These are phyloP conservation scores for Lutjanus erythropterus DNA, from an alignment of 2,113 vertebrate genomes.

Conservation along the genomic window DNA sequence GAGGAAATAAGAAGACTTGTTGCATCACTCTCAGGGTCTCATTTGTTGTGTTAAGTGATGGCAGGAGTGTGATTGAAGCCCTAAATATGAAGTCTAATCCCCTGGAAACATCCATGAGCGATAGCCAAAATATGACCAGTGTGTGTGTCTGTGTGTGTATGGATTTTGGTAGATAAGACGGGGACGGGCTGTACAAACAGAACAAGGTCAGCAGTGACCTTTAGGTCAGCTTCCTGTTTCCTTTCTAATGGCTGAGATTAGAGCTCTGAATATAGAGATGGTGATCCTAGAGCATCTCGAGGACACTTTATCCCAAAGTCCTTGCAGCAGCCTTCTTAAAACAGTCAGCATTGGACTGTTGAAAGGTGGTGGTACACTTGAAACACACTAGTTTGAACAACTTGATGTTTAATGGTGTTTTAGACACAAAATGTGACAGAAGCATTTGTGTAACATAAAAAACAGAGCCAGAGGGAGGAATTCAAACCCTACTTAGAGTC, in stretches of 20 bases:
- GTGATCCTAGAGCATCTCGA: conserved; percentile 63
- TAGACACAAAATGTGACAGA: not conserved
- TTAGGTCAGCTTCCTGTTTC: conserved; percentile 79
- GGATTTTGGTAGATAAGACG: conserved; percentile 41
- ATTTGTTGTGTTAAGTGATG: conserved; percentile 13
- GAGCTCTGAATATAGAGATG: conserved; percentile 80
- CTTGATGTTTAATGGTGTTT: not conserved
- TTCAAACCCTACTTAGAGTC: not conserved
- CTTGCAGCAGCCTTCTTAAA: conserved; percentile 44
- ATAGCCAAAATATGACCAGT: conserved; percentile 7
- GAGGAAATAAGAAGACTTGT: not conserved
- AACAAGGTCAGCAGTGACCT: conserved; percentile 69
- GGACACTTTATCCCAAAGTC: conserved; percentile 78
- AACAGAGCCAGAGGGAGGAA: not conserved
- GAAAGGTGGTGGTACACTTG: not conserved
- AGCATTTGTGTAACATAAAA: not conserved
- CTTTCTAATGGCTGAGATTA: conserved; percentile 74
- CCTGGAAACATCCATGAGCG: conserved; percentile 2
- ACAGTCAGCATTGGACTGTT: conserved; percentile 18
- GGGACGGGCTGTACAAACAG: conserved; percentile 61
- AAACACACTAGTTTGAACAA: not conserved
- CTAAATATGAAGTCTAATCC: conserved; percentile 9
- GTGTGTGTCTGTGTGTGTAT: not conserved
- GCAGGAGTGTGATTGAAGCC: not conserved
- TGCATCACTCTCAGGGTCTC: not conserved